These are phyloP conservation scores for Pseudomyrmex cubaensis DNA, from an alignment of 1,140 invertebrate genomes.

Conservation along the genomic window DNA sequence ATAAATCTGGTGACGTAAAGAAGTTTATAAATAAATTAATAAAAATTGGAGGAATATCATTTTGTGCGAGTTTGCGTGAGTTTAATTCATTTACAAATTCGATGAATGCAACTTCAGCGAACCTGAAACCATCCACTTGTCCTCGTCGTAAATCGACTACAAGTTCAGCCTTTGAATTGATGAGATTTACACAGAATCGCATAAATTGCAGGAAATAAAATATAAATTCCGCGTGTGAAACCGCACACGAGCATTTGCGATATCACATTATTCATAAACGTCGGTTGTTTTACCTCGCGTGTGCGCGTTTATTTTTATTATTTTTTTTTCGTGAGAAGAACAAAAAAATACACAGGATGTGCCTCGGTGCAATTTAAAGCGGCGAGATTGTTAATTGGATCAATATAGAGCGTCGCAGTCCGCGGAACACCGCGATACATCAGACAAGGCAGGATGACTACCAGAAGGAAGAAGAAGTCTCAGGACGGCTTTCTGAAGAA, in stretches of 20 bases:
- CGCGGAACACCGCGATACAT: conserved; percentile 48
- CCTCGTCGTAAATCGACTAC: not conserved
- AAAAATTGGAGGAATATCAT: not conserved
- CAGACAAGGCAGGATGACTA: conserved; percentile 87
- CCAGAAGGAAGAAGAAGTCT: conserved; percentile 90
- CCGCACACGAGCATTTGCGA: conserved; percentile 16
- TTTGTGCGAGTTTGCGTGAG: not conserved
- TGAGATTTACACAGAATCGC: conserved; percentile 15
- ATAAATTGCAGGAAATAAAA: conserved; percentile 19
- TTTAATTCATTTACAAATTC: not conserved
- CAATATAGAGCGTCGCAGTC: conserved; percentile 66
- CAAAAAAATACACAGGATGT: conserved; percentile 62
- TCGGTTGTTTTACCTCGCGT: conserved; percentile 52
- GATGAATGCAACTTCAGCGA: conserved; percentile 35
- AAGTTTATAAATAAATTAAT: not conserved
- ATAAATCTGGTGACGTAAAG: not conserved
- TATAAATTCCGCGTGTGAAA: conserved; percentile 48
- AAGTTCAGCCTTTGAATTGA: not conserved
- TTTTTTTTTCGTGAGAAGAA: conserved; percentile 46
- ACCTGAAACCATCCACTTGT: not conserved
- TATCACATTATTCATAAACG: conserved; percentile 21
- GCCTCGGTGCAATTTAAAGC: conserved; percentile 68
- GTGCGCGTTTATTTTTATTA: not conserved
- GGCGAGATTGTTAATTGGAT: conserved; percentile 71
- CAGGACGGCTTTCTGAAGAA: conserved; percentile 92